A percentile compares a stretch with the other conserved stretches of the same genome.
Conservation (phyloP, 2,113 vertebrate species). For the Urocitellus parryii region DNA sequence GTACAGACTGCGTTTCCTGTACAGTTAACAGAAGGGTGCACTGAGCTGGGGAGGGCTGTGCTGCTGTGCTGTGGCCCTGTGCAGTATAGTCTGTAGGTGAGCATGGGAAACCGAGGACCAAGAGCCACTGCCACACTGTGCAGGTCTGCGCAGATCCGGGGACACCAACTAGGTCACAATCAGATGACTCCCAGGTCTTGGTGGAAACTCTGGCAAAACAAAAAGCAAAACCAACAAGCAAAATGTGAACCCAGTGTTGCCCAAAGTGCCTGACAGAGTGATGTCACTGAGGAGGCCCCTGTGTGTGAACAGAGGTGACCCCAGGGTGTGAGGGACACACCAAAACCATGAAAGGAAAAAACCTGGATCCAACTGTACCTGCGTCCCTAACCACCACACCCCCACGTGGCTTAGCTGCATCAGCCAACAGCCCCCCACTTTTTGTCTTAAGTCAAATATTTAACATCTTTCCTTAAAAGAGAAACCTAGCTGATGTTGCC, state of each 20-base stretch:
- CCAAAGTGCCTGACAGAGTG: background rate
- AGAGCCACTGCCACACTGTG: background rate
- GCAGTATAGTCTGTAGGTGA: fast-evolving
- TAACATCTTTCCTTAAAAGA: background rate
- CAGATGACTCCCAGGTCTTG: background rate
- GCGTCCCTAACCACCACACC: background rate
- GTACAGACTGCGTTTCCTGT: fast-evolving
- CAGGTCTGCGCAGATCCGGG: background rate
- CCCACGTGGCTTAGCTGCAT: background rate
- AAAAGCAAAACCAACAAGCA: background rate
- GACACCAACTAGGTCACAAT: fast-evolving
- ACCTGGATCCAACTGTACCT: background rate
- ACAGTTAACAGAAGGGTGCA: background rate
- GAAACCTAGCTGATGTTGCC: background rate
- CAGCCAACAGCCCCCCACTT: too few species aligned
- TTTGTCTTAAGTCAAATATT: background rate
- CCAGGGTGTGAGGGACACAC: too few species aligned
- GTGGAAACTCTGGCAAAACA: background rate
- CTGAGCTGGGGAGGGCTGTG: background rate
- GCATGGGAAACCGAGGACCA: fast-evolving
- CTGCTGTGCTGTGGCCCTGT: too few species aligned
- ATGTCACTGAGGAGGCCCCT: background rate
- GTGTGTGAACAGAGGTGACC: too few species aligned
- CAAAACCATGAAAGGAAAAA: background rate
- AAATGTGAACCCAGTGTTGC: background rate